These are phyloP conservation scores for Amiota communis DNA, from an alignment of 2,888 invertebrate genomes.

Conservation along the genomic window DNA sequence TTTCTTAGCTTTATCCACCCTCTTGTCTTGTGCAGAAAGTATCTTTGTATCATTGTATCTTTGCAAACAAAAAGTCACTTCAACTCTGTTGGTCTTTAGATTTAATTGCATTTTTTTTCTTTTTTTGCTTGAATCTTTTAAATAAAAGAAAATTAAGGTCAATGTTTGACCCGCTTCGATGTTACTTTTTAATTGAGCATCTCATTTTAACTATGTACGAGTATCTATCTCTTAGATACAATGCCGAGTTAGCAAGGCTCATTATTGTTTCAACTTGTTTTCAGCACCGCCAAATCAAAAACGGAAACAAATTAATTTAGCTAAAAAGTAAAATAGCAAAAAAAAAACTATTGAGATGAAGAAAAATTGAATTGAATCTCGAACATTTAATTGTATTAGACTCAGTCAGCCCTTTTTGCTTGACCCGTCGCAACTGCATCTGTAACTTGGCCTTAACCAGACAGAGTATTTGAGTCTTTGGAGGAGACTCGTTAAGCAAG, in stretches of 20 bases:
- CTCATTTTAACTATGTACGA: neutral
- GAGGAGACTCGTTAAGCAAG: neutral
- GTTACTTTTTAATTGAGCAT: conserved; percentile 21
- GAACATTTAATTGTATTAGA: conserved; percentile 18
- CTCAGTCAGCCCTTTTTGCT: conserved; percentile 20
- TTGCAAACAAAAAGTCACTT: neutral
- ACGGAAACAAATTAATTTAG: conserved; percentile 62
- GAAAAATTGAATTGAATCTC: neutral
- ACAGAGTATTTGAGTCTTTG: neutral
- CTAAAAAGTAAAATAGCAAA: conserved; percentile 36
- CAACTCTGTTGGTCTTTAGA: too few relatives aligned
- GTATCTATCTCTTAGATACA: too few relatives aligned
- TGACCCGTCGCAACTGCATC: conserved; percentile 8
- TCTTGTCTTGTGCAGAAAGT: neutral
- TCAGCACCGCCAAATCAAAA: conserved; percentile 46
- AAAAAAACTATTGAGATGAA: neutral
- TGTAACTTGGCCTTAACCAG: conserved; percentile 13
- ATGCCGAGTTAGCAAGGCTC: neutral
- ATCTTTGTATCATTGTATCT: neutral
- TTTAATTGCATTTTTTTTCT: too few relatives aligned
- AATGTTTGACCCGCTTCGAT: conserved; percentile 55
- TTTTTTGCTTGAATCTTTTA: too few relatives aligned
- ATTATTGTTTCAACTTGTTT: conserved; percentile 19
- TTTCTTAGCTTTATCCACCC: neutral
- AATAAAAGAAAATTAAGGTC: conserved; percentile 56